Base-by-base conservation (phyloP, 2,797 vertebrate genomes). In the Phataginus tetradactyla region DNA sequence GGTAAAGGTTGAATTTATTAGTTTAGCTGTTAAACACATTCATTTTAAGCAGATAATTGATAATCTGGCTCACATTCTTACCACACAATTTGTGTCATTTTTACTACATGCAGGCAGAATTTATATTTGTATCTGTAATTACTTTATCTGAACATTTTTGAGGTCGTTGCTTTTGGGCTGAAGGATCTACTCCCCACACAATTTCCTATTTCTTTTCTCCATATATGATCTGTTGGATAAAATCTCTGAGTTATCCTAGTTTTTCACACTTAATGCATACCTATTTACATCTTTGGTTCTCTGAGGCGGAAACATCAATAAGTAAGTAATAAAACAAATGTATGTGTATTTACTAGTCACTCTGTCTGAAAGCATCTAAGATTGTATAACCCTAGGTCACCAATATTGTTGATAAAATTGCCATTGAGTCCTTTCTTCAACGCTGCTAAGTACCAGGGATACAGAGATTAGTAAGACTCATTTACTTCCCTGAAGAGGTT, bases 81-180 rank as follows among this genome's bases (percentile, higher is more conserved):
- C 21, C 2, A 42, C 18, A 57, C 34, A 59, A 3, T 72, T 18
- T 83, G 29, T 92, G 13, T 77, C 27, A 39, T 95, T 95, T 95
- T 94, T 37, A 45, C 34, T 61, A 72, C 59, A 96, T 37, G 21
- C 91, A 78, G 69, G 61, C 53, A 81, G 71, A 92, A 34, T 95
- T 90, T 92, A 34, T 68, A 72, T 87, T 91, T 96, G 53, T 42
- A n/a, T 89, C 59, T 93, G 15, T 72, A 94, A 57, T 39, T 49
- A 63, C 0, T 81, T 81, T 91, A 77, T 80, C n/a, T 78, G 37
- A 95, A 55, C 13, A 95, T 25, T 75, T 45, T 79, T 34, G 27
- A 91, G 25, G 49, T 51, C 72, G 10, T 45, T 92, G 15, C 21
- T 93, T 94, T 91, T 23, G 29, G 69, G 63, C 14, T 90, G 18